Evolutionary conservation across 1,140 invertebrate genomes (phyloP).

Genomic region (Mya arenaria): DNA sequence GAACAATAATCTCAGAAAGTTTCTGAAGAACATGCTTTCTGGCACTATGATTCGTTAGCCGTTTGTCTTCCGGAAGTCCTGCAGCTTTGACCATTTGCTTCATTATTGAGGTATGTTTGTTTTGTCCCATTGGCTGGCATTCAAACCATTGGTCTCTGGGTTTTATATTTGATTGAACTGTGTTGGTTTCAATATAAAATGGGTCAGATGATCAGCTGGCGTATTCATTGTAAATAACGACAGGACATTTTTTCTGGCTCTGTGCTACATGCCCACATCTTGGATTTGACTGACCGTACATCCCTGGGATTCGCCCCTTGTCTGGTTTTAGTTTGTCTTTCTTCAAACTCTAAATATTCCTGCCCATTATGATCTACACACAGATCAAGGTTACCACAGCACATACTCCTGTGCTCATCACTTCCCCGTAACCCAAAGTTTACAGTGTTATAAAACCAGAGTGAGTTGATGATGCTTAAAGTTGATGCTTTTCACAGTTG

Average conservation of each 20-base stretch:
- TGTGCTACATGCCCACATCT: background rate
- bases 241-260: background rate
- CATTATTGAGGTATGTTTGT: background rate
- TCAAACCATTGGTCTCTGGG: background rate
- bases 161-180: background rate
- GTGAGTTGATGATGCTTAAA: background rate
- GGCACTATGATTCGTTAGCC: background rate
- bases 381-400: background rate
- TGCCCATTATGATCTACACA: background rate
- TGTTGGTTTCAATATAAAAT: background rate
- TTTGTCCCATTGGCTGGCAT: background rate
- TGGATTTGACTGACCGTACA: background rate
- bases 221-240: constrained; percentile 7
- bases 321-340: constrained; percentile 13
- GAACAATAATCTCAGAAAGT: background rate
- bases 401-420: background rate
- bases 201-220: background rate
- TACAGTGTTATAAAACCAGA: constrained; percentile 18
- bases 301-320: background rate
- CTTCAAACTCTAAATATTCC: constrained; percentile 21
- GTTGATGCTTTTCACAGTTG: background rate
- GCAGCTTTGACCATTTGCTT: background rate
- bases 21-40: background rate
- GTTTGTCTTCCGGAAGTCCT: background rate
- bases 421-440: background rate